Evolutionary conservation across 2,113 vertebrate species (phyloP), one percentile per base, ranked within the genome.

Genomic region (Dasyornis broadbenti): DNA sequence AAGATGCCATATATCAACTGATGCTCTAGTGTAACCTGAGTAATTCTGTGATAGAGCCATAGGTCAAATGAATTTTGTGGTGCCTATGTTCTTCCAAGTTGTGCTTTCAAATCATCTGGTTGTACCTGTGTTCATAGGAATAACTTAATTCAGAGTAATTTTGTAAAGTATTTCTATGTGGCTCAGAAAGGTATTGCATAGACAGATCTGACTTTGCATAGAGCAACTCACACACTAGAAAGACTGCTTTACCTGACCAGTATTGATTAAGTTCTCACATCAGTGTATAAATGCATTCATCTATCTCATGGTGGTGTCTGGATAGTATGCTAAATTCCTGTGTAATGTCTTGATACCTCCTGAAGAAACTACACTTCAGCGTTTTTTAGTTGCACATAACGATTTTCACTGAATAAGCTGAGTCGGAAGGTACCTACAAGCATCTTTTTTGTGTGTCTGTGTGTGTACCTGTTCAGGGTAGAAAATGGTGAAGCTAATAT

Each of bases 1-100:
- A 14, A 35, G 35, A 37, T 47, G 16, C 21, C 21, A 2, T 13
- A 0, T 68, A 22, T 66, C 1, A 9, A 4, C 31, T 39, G 12
- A 18, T 68, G 35, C 30, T 79, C 2, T 35, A 21, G 27, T 69
- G 16, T 15, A 66, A 15, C 33, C 24, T 11, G 17, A 37, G 15
- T 12, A 18, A 35, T 64, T 52, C 40, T 89, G 10, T 13, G 9
- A 19, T 35, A 39, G 33, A 60, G 21, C 18, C 28, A 63, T 54
- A 21, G 26, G 9, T 80, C 23, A 35, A 14, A 28, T 60, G 8
- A 35, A 39, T 60, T 64, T 82, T 30, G 0, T 22, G 31, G 19
- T 90, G 53, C 23, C 24, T 1, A 0, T 50, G 14, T 42, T 79
- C 14, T 50, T 89, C 47, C 63, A 60, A 7, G 21, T 7, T 87